phyloP scores from a whole-genome alignment of 2,888 invertebrate species.

The Halictus quadricinctus region DNA sequence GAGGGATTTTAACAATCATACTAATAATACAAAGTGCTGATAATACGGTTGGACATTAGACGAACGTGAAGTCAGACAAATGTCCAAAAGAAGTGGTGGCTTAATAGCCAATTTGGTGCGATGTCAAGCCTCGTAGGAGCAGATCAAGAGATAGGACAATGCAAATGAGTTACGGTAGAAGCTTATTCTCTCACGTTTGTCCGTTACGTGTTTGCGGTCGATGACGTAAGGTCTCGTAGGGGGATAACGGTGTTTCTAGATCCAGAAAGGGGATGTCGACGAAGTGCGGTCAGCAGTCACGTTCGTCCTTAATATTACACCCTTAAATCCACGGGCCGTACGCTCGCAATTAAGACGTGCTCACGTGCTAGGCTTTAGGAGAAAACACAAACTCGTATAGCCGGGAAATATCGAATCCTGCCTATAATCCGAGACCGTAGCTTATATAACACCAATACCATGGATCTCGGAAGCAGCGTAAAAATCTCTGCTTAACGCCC shows the following conservation, averaged over 20 bases:
- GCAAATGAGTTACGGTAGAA: conserved; percentile 55
- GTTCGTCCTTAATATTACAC: conserved; percentile 83
- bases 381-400: conserved; percentile 49
- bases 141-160: conserved; percentile 45
- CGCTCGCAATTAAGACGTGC: conserved; percentile 68
- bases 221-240: conserved; percentile 82
- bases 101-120: conserved; percentile 22
- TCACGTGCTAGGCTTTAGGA: conserved; percentile 62
- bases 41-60: not conserved
- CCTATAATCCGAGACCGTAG: conserved; percentile 41
- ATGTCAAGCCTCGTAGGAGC: not conserved
- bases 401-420: conserved; percentile 51
- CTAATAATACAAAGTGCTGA: not conserved
- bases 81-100: not conserved
- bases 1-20: not conserved
- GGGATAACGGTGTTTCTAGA: conserved; percentile 82
- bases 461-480: not conserved
- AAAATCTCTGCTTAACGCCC: not conserved
- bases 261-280: conserved; percentile 67
- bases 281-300: conserved; percentile 82
- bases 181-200: conserved; percentile 60
- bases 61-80: not conserved
- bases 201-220: conserved; percentile 76
- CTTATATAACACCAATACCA: not conserved
- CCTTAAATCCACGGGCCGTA: conserved; percentile 70